A percentile compares a stretch with the other conserved stretches of the same genome.
Conservation (phyloP, 2,113 vertebrate species). For the Lathamus discolor region DNA sequence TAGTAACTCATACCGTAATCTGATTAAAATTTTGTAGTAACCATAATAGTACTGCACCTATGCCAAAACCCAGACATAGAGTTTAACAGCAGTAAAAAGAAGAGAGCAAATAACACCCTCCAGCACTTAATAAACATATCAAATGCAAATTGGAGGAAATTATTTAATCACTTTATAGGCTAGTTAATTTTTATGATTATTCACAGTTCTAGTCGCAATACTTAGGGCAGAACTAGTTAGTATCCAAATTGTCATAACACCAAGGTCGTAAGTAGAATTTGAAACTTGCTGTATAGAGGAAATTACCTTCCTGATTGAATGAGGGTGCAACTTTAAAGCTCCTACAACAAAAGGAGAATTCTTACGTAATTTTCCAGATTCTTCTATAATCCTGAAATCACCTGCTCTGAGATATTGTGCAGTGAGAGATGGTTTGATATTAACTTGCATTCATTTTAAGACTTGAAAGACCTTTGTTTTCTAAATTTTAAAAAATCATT, state of each 20-base stretch:
- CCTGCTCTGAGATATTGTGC: neutral
- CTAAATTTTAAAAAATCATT: neutral
- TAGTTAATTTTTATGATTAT: conserved; percentile 52
- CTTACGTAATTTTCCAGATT: conserved; percentile 1
- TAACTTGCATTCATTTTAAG: neutral
- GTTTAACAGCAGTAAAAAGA: conserved; percentile 24
- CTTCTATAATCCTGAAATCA: conserved; percentile 12
- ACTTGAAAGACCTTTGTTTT: neutral
- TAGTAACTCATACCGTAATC: neutral
- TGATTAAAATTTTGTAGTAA: conserved; percentile 51
- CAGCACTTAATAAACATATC: conserved; percentile 55
- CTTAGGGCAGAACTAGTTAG: neutral
- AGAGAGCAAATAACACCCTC: conserved; percentile 30
- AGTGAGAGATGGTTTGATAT: neutral
- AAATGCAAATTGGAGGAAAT: conserved; percentile 59
- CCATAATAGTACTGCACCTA: conserved; percentile 6
- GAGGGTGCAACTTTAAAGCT: neutral
- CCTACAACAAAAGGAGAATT: neutral
- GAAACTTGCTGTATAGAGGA: neutral
- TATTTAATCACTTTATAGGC: conserved; percentile 55
- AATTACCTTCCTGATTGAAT: neutral
- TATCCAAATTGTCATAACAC: neutral
- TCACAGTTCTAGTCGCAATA: conserved; percentile 31
- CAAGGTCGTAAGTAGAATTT: conserved; percentile 1
- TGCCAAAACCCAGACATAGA: conserved; percentile 30